Conservation (phyloP, 92 coral and sea anemone genomes). For the Porites cylindrica region DNA sequence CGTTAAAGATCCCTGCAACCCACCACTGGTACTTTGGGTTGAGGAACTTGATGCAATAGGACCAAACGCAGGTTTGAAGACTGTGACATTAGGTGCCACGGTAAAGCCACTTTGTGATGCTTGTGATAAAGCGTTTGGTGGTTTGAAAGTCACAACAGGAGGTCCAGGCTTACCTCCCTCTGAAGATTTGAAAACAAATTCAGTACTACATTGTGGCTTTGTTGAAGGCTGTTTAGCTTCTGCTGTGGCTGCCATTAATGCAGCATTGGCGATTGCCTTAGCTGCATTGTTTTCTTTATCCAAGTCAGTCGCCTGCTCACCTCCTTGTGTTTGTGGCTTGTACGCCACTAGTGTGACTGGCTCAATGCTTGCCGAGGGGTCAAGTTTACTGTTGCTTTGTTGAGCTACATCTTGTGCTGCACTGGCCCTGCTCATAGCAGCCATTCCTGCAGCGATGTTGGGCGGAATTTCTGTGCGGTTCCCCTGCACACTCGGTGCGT, state of each 20-base stretch:
- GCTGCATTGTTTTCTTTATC: slow-evolving; percentile 57
- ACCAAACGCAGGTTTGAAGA: slow-evolving; percentile 54
- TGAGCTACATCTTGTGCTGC: slow-evolving; percentile 18
- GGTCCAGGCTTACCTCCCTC: slow-evolving; percentile 66
- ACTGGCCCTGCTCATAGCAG: slow-evolving; percentile 77
- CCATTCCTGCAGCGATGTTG: slow-evolving; percentile 74
- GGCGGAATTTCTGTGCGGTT: slow-evolving; percentile 46
- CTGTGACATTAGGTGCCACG: slow-evolving; percentile 68
- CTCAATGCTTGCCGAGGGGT: slow-evolving; percentile 82
- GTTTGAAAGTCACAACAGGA: slow-evolving; percentile 56
- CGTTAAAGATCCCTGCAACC: neutral
- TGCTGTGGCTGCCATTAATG: slow-evolving; percentile 75
- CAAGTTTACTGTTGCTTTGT: slow-evolving; percentile 49
- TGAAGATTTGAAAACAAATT: slow-evolving; percentile 56
- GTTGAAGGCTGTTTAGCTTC: slow-evolving; percentile 62
- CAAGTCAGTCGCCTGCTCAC: slow-evolving; percentile 16
- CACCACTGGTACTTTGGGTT: slow-evolving; percentile 5
- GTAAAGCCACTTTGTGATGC: slow-evolving; percentile 11
- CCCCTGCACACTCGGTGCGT: neutral
- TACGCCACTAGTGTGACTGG: slow-evolving; percentile 84
- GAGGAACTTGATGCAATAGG: slow-evolving; percentile 19
- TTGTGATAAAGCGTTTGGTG: slow-evolving; percentile 39
- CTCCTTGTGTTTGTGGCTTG: slow-evolving; percentile 33
- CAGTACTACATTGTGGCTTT: slow-evolving; percentile 70
- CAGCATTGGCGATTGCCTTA: slow-evolving; percentile 79